Percentiles rank a stretch among this genome's conserved stretches.
phyloP scores from a whole-genome alignment of 2,113 vertebrate species.

The Macaca nemestrina region DNA sequence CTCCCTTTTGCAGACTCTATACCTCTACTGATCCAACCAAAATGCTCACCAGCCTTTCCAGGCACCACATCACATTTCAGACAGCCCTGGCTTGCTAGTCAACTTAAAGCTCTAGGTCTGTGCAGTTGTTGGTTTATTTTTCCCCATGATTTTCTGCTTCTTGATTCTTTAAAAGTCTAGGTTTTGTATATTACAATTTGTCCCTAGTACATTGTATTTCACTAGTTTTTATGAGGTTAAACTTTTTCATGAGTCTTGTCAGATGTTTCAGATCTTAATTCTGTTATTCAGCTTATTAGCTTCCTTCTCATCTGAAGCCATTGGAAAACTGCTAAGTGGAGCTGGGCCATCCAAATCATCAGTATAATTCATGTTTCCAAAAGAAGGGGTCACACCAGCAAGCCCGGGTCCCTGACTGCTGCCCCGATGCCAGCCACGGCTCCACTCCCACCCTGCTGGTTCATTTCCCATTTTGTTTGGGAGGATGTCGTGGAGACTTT shows the following conservation, averaged over 20 bases:
- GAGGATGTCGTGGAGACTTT: not conserved
- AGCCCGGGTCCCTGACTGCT: not conserved
- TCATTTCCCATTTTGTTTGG: not conserved
- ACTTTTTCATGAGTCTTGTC: not conserved
- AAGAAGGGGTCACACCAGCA: not conserved
- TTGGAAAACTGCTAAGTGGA: rapidly evolving
- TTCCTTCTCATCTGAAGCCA: no score
- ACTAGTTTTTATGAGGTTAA: not conserved
- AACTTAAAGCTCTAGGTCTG: no score
- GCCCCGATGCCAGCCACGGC: no score
- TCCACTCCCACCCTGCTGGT: no score
- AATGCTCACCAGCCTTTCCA: not conserved
- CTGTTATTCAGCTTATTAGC: rapidly evolving
- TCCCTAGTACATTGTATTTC: not conserved
- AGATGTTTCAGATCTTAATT: not conserved
- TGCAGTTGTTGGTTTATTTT: not conserved
- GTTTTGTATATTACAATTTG: not conserved
- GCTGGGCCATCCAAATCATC: not conserved
- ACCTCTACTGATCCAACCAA: not conserved
- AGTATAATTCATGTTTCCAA: rapidly evolving
- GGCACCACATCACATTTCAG: no score
- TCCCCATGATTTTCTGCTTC: not conserved
- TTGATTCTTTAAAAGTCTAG: not conserved
- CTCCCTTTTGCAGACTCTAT: not conserved
- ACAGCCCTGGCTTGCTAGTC: not conserved